phyloP scores from a whole-genome alignment of 2,797 vertebrate genomes.

The Percopsis omiscomaycus region DNA sequence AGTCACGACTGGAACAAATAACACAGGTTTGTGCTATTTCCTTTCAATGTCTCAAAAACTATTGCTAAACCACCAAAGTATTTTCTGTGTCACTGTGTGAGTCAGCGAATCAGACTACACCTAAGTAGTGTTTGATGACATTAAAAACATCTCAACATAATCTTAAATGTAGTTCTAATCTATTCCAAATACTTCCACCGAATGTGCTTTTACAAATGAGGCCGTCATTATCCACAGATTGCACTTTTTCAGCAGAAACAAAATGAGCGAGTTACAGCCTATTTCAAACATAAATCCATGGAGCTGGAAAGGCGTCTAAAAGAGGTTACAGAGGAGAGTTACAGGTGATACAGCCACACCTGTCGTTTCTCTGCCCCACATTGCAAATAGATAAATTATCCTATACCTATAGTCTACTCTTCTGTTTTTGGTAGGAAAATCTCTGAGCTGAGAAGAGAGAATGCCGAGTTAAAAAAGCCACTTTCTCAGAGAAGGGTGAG shows the following conservation, averaged over 20 bases:
- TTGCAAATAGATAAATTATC: not conserved
- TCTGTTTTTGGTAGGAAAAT: slow-evolving; percentile 75
- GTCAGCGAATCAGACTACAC: slow-evolving; percentile 10
- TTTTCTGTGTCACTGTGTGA: slow-evolving; percentile 15
- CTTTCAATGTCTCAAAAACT: not conserved
- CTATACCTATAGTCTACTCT: slow-evolving; percentile 7
- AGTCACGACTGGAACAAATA: slow-evolving; percentile 78
- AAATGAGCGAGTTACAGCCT: slow-evolving; percentile 75
- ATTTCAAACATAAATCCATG: slow-evolving; percentile 76
- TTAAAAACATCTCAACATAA: slow-evolving; percentile 6
- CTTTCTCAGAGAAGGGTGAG: slow-evolving; percentile 83
- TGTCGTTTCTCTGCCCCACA: not conserved
- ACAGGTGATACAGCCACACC: slow-evolving; percentile 62
- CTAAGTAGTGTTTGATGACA: not conserved
- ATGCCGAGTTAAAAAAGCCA: slow-evolving; percentile 82
- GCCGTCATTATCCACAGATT: slow-evolving; percentile 72
- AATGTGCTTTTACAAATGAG: slow-evolving; percentile 2
- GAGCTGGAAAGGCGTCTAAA: slow-evolving; percentile 79
- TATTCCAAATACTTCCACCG: not conserved
- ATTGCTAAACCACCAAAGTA: slow-evolving; percentile 1
- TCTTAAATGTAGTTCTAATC: not conserved
- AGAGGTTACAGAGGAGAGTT: slow-evolving; percentile 70
- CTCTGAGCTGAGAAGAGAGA: slow-evolving; percentile 78
- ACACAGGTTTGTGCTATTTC: slow-evolving; percentile 76
- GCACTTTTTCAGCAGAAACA: slow-evolving; percentile 83